Conservation (phyloP, 2,113 vertebrate species). For the Budorcas taxicolor region DNA sequence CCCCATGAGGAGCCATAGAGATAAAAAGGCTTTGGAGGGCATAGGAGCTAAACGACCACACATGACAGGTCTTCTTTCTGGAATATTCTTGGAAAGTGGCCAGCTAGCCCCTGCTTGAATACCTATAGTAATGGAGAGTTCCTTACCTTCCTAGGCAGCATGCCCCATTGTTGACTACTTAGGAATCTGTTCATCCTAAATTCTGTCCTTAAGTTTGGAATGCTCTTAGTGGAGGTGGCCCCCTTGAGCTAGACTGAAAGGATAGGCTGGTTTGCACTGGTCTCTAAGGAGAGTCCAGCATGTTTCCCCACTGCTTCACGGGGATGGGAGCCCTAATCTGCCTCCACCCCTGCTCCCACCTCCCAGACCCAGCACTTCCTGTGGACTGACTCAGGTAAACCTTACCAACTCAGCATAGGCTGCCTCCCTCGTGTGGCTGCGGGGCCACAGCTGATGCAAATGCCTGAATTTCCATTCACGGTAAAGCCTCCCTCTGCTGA, state of each 20-base stretch:
- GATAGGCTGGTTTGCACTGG: neutral
- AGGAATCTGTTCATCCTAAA: neutral
- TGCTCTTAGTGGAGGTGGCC: neutral
- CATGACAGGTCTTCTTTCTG: neutral
- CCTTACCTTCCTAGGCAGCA: neutral
- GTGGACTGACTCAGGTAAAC: neutral
- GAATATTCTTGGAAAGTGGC: neutral
- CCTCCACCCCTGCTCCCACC: neutral
- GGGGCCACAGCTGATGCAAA: slow-evolving; percentile 11
- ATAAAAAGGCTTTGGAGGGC: neutral
- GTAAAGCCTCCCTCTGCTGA: neutral
- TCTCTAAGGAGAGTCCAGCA: neutral
- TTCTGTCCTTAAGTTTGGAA: neutral
- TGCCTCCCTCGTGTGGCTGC: neutral
- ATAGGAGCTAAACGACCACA: neutral
- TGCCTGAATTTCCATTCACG: neutral
- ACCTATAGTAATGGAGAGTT: neutral
- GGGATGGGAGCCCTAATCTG: neutral
- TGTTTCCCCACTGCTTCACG: neutral
- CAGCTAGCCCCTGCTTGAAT: neutral
- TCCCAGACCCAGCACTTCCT: neutral
- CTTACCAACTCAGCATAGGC: neutral
- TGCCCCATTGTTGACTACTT: neutral
- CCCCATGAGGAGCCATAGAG: neutral
- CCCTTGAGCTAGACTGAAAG: neutral